Base-by-base conservation (phyloP, 2,888 invertebrate genomes). In the Hedya salicella region DNA sequence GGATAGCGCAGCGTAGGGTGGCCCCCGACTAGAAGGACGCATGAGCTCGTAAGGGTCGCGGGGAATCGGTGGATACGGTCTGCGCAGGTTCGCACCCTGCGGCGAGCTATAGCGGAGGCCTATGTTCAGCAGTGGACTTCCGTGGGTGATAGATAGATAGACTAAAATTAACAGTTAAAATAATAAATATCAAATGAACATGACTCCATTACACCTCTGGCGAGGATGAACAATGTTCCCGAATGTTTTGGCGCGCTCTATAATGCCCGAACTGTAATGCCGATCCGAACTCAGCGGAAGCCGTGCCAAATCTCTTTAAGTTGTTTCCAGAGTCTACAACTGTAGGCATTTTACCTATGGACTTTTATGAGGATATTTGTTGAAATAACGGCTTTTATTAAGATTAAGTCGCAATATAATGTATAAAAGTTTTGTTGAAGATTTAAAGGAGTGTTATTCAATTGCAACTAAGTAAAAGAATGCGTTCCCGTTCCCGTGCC, bases 251-350 rank as follows among this genome's bases (percentile, higher is more conserved):
- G 84, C 85, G 82, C 74, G 73, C 75, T 76, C 78, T 75, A 83
- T 79, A 81, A 77, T 80, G 75, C 74, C 76, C 72, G 75, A 75
- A 75, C 75, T 76, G 74, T 75, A 76, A 71, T 74, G 76, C 79
- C 79, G 82, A 85, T 80, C 80, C 81, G 74, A 83, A 82, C 82
- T 87, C 83, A 78, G 85, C 85, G 76, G 76, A 82, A 80, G 75
- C 82, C 76, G 75, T 87, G 88, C 88, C 88, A 88, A 88, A 87
- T 87, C 81, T 84, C 79, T 81, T 80, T 42, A 68, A 68, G 52
- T 66, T 68, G 68, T 68, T 68, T 40, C 50, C 39, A 13, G 61
- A 66, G 57, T 68, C 61, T 65, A 61, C 64, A 59, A 60, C 54
- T 56, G 57, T 59, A 64, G 59, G 49, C 60, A 52, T 64, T 67